phyloP scores from a whole-genome alignment of 2,888 invertebrate species.

The Onthophagus sagittarius region DNA sequence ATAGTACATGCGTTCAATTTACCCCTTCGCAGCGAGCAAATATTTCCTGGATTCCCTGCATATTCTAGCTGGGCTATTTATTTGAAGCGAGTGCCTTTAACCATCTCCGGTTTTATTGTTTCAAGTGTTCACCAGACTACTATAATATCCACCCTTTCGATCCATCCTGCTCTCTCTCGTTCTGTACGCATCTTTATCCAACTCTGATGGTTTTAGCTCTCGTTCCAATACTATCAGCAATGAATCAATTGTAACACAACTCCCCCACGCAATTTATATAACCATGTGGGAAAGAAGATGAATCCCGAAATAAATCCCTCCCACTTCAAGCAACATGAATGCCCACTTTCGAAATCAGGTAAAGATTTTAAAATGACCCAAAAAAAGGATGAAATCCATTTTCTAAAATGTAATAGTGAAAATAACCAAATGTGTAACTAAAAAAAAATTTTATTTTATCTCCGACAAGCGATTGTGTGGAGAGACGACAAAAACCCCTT shows the following conservation, averaged over 20 bases:
- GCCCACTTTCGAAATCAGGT: neutral
- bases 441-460: too few relatives aligned
- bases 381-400: too few relatives aligned
- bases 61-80: neutral
- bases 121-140: neutral
- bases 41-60: neutral
- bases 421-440: too few relatives aligned
- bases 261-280: neutral
- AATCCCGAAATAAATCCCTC: neutral
- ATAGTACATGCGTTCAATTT: neutral
- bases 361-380: neutral
- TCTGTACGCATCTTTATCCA: neutral
- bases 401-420: too few relatives aligned
- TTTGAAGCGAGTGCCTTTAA: neutral
- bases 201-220: neutral
- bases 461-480: too few relatives aligned
- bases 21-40: neutral
- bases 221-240: neutral
- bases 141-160: neutral
- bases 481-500: too few relatives aligned
- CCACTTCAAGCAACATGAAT: neutral
- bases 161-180: neutral
- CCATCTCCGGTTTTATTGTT: neutral
- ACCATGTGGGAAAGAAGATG: neutral
- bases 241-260: neutral